phyloP scores from a whole-genome alignment of 2,113 vertebrate genomes.

The Rhea pennata region DNA sequence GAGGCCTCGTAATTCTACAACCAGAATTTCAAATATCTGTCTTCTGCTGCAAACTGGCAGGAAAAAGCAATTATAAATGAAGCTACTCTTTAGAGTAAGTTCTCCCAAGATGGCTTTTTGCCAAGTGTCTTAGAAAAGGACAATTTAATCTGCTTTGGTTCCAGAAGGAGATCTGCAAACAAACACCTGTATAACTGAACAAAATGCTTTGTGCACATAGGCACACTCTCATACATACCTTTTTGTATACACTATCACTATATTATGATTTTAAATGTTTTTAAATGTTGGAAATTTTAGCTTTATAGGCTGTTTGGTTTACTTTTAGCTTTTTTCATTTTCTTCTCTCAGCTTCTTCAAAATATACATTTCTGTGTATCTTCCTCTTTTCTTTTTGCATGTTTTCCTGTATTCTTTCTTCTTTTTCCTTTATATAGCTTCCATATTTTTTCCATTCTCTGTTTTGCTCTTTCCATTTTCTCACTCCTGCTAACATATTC shows the following conservation, averaged over 20 bases:
- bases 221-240: fast-evolving
- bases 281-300: not conserved
- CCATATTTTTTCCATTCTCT: not conserved
- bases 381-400: not conserved
- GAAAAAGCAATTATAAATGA: not conserved
- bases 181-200: not conserved
- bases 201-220: fast-evolving
- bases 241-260: not conserved
- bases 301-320: not conserved
- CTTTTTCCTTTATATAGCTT: not conserved
- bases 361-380: not conserved
- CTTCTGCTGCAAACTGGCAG: not conserved
- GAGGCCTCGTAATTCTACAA: not conserved
- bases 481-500: not conserved
- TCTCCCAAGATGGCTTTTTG: not conserved
- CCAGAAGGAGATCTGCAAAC: not conserved
- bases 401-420: not conserved
- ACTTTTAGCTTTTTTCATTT: not conserved
- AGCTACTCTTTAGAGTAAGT: not conserved
- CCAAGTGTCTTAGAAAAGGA: not conserved
- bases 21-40: not conserved
- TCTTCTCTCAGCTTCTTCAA: not conserved
- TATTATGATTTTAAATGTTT: not conserved
- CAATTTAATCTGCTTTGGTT: not conserved
- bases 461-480: not conserved